These are phyloP conservation scores for Cinclus cinclus DNA, from an alignment of 2,113 vertebrate species.

Conservation along the genomic window DNA sequence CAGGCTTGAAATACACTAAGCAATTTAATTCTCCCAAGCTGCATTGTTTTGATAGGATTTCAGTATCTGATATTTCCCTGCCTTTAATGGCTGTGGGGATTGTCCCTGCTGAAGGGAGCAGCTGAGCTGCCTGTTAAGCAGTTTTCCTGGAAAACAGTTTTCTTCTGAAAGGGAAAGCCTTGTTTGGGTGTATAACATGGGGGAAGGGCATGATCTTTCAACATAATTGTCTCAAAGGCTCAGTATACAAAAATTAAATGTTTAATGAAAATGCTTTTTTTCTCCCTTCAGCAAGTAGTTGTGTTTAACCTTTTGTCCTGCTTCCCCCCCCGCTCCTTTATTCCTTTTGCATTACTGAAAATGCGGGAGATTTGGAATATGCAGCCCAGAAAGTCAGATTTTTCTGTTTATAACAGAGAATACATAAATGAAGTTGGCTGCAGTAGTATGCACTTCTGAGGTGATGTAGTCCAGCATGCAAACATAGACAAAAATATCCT, in stretches of 20 bases:
- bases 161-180: neutral
- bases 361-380: neutral
- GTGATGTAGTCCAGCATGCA: neutral
- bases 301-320: neutral
- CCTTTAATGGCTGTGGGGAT: neutral
- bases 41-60: constrained; percentile 48
- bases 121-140: constrained; percentile 52
- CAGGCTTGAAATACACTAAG: neutral
- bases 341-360: neutral
- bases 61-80: constrained; percentile 8
- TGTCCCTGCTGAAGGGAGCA: constrained; percentile 1
- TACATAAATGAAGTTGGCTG: neutral
- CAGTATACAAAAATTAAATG: neutral
- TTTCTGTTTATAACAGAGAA: neutral
- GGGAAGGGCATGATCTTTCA: neutral
- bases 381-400: neutral
- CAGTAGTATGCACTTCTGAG: neutral
- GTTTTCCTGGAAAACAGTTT: neutral
- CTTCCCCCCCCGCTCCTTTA: rapidly evolving
- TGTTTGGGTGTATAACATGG: neutral
- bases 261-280: neutral
- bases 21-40: constrained; percentile 45
- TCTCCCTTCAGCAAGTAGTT: neutral
- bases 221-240: neutral
- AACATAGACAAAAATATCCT: neutral